These are phyloP conservation scores for Orchesellides sinensis DNA, from an alignment of 2,888 invertebrate genomes.

Conservation along the genomic window DNA sequence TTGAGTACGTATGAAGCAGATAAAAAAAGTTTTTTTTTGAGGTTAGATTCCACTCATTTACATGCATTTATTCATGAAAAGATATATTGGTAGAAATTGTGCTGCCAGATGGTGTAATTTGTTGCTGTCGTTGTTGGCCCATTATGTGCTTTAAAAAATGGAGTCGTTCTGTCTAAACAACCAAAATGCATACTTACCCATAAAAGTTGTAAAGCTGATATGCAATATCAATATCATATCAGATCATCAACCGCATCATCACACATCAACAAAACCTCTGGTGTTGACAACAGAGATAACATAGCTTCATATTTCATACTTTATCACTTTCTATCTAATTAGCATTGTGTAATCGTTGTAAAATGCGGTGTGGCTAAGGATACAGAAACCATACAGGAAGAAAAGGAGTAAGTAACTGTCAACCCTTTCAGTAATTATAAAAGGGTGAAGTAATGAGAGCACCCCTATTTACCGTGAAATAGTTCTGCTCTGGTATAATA, in stretches of 20 bases:
- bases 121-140: slow-evolving; percentile 29
- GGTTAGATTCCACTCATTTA: slow-evolving; percentile 17
- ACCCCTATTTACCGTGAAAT: too few relatives aligned
- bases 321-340: slow-evolving; percentile 9
- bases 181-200: too few relatives aligned
- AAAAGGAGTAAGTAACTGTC: neutral
- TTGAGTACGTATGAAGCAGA: neutral
- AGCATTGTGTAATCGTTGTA: neutral
- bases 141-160: slow-evolving; percentile 34
- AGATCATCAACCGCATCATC: neutral
- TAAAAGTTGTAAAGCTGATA: neutral
- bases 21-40: neutral
- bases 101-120: slow-evolving; percentile 19
- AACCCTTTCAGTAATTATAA: neutral
- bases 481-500: too few relatives aligned
- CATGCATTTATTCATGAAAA: neutral
- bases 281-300: neutral
- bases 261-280: neutral
- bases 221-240: neutral
- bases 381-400: neutral
- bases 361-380: neutral
- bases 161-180: slow-evolving; percentile 38
- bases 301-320: slow-evolving; percentile 4
- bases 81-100: neutral
- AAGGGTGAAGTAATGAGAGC: too few relatives aligned